Evolutionary conservation across 2,113 vertebrate genomes (phyloP).

Genomic region (Chaetodon trifascialis): DNA sequence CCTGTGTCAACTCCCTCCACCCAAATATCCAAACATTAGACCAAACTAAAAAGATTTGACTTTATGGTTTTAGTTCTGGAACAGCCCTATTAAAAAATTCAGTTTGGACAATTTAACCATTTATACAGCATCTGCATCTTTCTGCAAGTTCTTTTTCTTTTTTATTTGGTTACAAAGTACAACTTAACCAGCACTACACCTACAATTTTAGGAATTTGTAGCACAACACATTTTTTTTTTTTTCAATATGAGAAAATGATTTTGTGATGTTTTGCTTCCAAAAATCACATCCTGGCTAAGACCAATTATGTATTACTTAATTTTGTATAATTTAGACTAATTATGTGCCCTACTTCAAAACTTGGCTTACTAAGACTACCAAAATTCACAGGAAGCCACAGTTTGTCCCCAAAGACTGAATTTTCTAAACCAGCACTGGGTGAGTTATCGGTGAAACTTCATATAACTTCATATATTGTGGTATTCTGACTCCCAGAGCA

Average conservation of each 20-base stretch:
- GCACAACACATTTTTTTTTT: too few species aligned
- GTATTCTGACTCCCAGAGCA: background rate
- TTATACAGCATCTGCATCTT: too few species aligned
- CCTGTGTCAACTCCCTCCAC: background rate
- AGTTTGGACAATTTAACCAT: too few species aligned
- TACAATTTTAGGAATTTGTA: too few species aligned
- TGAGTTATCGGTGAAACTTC: background rate
- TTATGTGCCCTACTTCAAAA: background rate
- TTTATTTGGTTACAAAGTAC: background rate
- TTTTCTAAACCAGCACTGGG: background rate
- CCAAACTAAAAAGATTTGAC: background rate
- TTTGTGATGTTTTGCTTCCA: too few species aligned
- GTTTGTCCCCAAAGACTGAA: background rate
- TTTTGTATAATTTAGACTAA: background rate
- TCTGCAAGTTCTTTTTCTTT: too few species aligned
- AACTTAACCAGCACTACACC: too few species aligned
- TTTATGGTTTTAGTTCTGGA: background rate
- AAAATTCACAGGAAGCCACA: background rate
- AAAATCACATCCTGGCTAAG: too few species aligned
- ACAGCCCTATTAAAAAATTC: background rate
- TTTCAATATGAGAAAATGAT: too few species aligned
- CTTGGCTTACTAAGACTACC: background rate
- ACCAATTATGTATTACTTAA: background rate
- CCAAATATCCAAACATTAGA: background rate
- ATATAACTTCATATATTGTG: background rate